These are phyloP conservation scores for Tyrophagus putrescentiae DNA, from an alignment of 1,140 invertebrate species.

Conservation along the genomic window DNA sequence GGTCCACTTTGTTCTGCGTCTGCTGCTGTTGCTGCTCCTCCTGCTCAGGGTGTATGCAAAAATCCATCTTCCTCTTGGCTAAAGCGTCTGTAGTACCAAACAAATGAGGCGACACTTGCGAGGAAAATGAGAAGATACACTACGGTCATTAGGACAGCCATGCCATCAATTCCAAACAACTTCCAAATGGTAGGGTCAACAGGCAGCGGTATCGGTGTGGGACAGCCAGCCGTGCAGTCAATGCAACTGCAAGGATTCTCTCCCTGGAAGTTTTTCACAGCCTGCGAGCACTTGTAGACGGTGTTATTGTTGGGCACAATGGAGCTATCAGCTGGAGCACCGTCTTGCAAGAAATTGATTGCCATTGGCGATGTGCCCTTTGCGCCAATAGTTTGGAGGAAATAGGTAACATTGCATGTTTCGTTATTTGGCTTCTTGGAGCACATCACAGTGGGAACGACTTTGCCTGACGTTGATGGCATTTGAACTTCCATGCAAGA, in stretches of 20 bases:
- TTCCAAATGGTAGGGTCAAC: slow-evolving; percentile 43
- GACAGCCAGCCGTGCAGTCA: slow-evolving; percentile 67
- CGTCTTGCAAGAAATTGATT: slow-evolving; percentile 23
- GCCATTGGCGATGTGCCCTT: slow-evolving; percentile 23
- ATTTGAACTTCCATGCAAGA: slow-evolving; percentile 68
- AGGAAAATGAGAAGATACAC: slow-evolving; percentile 45
- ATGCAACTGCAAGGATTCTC: slow-evolving; percentile 55
- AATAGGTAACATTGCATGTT: slow-evolving; percentile 29
- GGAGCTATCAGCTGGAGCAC: slow-evolving; percentile 31
- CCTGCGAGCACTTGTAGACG: slow-evolving; percentile 46
- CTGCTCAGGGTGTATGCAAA: background rate
- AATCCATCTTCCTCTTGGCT: slow-evolving; percentile 11
- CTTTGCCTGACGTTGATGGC: slow-evolving; percentile 55
- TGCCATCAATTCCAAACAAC: slow-evolving; percentile 54
- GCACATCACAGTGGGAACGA: slow-evolving; percentile 60
- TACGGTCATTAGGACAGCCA: slow-evolving; percentile 56
- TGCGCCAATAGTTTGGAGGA: slow-evolving; percentile 26
- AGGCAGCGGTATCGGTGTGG: slow-evolving; percentile 46
- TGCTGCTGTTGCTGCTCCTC: background rate
- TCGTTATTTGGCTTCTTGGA: slow-evolving; percentile 41
- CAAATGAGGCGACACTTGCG: slow-evolving; percentile 17
- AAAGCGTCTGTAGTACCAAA: slow-evolving; percentile 4
- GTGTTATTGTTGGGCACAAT: slow-evolving; percentile 42
- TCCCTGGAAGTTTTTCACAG: slow-evolving; percentile 27
- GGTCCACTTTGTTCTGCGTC: background rate